Percentiles rank a stretch among this genome's conserved stretches.
Evolutionary conservation across 2,888 invertebrate species (phyloP).

Genomic region (Zelleria hepariella): DNA sequence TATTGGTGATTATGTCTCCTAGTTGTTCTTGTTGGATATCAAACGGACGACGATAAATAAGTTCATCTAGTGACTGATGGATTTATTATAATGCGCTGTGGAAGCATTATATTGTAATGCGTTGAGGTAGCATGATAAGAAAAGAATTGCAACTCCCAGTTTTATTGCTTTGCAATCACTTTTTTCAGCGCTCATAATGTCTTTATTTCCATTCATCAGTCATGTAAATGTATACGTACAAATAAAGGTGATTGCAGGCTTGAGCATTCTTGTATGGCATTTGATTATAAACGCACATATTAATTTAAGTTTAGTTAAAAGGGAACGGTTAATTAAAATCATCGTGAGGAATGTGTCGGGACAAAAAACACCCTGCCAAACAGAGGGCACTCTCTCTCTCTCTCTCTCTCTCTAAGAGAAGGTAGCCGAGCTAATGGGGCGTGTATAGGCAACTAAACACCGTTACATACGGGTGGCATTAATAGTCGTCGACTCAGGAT

Average conservation of each 20-base stretch:
- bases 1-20: conserved; percentile 1
- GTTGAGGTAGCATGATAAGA: background rate
- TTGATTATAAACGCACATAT: background rate
- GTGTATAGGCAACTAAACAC: too few relatives aligned
- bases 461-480: too few relatives aligned
- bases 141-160: background rate
- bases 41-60: background rate
- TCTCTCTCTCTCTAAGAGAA: too few relatives aligned
- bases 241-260: background rate
- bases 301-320: too few relatives aligned
- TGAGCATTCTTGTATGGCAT: too few relatives aligned
- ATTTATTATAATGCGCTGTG: background rate
- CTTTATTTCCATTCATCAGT: background rate
- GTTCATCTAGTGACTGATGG: background rate
- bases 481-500: too few relatives aligned
- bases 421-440: too few relatives aligned
- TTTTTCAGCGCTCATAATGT: background rate
- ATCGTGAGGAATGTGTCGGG: too few relatives aligned
- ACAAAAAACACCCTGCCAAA: too few relatives aligned
- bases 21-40: background rate
- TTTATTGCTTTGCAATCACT: background rate
- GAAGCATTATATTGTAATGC: background rate
- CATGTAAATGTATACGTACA: background rate
- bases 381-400: too few relatives aligned
- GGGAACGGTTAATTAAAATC: too few relatives aligned